Conservation (phyloP, 2,797 vertebrate genomes). For the Myripristis murdjan region DNA sequence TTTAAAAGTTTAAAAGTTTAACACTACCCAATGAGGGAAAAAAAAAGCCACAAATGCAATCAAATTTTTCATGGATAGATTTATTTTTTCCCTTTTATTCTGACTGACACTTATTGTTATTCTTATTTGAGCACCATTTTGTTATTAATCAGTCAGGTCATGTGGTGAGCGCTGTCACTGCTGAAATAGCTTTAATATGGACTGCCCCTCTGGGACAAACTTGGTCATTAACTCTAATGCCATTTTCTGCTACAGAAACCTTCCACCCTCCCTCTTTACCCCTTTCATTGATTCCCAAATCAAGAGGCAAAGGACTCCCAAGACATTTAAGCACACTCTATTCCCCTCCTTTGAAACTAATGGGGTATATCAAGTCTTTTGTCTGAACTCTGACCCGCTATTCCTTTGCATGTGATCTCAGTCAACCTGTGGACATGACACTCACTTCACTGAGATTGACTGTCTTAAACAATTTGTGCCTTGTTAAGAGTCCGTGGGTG, state of each 20-base stretch:
- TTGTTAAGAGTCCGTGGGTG: conserved; percentile 59
- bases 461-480: conserved; percentile 78
- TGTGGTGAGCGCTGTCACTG: conserved; percentile 81
- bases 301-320: conserved; percentile 83
- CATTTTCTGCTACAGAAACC: conserved; percentile 84
- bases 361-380: conserved; percentile 69
- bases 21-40: background rate
- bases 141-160: conserved; percentile 85
- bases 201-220: conserved; percentile 83
- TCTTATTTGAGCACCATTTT: conserved; percentile 75
- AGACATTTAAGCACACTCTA: conserved; percentile 69
- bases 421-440: conserved; percentile 54
- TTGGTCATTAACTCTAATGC: conserved; percentile 89
- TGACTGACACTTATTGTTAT: conserved; percentile 82
- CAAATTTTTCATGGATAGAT: conserved; percentile 35
- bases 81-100: conserved; percentile 46
- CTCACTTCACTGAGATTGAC: conserved; percentile 65
- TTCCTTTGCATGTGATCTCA: conserved; percentile 54
- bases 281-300: conserved; percentile 82
- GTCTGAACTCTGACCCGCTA: conserved; percentile 75
- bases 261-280: conserved; percentile 66
- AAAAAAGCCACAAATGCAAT: conserved; percentile 10
- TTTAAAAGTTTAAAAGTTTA: conserved; percentile 2
- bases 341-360: conserved; percentile 59
- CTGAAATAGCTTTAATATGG: conserved; percentile 84